Conservation (phyloP, 2,113 vertebrate genomes). For the Pteruthius melanotis region DNA sequence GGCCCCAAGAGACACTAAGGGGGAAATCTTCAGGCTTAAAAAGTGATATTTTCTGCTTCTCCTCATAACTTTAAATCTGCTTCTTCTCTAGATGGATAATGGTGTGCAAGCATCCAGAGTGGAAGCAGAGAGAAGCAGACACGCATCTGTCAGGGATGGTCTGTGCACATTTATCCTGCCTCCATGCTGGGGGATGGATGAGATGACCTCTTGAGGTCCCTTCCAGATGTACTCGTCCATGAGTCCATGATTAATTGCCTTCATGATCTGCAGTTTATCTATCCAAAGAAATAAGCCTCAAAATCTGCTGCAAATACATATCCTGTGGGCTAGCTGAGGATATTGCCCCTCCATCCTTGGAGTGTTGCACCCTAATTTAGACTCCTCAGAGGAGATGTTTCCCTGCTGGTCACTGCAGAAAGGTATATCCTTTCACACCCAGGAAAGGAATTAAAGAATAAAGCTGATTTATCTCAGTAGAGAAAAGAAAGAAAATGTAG, state of each 20-base stretch:
- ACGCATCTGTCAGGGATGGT: slow-evolving; percentile 47
- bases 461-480: neutral
- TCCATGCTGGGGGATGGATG: neutral
- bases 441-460: slow-evolving; percentile 11
- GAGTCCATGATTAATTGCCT: slow-evolving; percentile 49
- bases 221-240: slow-evolving; percentile 27
- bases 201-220: slow-evolving; percentile 53
- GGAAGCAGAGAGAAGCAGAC: slow-evolving; percentile 42
- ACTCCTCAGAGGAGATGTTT: neutral
- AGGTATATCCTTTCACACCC: neutral
- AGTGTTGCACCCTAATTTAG: neutral
- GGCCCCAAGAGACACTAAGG: neutral
- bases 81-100: slow-evolving; percentile 10
- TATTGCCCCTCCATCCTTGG: neutral
- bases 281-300: slow-evolving; percentile 44
- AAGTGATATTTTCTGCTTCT: slow-evolving; percentile 14
- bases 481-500: neutral
- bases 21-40: slow-evolving; percentile 12
- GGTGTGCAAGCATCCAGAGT: neutral
- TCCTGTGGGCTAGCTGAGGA: neutral
- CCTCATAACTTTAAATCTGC: neutral
- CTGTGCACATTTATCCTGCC: slow-evolving; percentile 44
- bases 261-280: slow-evolving; percentile 43
- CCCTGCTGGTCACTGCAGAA: neutral
- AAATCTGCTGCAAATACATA: slow-evolving; percentile 6